phyloP scores from a whole-genome alignment of 2,888 invertebrate genomes.

The Eilema sororculum region DNA sequence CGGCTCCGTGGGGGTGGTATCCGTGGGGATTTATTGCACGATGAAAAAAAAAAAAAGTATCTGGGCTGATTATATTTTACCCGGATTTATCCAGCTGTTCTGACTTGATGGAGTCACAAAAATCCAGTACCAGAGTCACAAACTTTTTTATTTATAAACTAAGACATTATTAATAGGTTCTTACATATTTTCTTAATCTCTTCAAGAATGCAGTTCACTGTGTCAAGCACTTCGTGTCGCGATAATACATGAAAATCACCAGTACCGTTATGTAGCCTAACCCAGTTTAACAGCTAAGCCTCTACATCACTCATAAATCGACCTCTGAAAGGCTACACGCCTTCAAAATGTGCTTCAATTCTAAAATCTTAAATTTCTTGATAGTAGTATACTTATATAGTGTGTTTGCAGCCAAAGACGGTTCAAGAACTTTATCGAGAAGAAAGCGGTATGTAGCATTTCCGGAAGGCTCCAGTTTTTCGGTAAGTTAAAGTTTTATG shows the following conservation, averaged over 20 bases:
- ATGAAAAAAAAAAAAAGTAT: too few relatives aligned
- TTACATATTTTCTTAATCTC: not conserved
- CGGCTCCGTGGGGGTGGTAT: too few relatives aligned
- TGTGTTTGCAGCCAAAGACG: slow-evolving; percentile 18
- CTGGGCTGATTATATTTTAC: too few relatives aligned
- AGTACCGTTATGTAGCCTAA: slow-evolving; percentile 39
- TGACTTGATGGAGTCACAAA: too few relatives aligned
- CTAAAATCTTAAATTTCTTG: slow-evolving; percentile 21
- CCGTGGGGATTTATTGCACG: too few relatives aligned
- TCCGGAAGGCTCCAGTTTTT: slow-evolving; percentile 91
- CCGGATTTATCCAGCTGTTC: too few relatives aligned
- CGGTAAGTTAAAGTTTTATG: slow-evolving; percentile 79
- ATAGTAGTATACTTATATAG: slow-evolving; percentile 25
- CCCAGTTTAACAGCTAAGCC: slow-evolving; percentile 32
- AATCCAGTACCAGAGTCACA: too few relatives aligned
- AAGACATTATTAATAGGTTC: too few relatives aligned
- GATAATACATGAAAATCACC: slow-evolving; percentile 35
- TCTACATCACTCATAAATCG: slow-evolving; percentile 25
- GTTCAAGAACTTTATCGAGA: slow-evolving; percentile 77
- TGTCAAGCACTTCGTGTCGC: slow-evolving; percentile 42
- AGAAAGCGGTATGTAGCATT: slow-evolving; percentile 89
- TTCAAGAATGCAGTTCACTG: slow-evolving; percentile 35
- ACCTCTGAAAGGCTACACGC: slow-evolving; percentile 15
- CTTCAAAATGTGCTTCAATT: slow-evolving; percentile 33
- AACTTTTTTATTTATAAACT: too few relatives aligned